These are phyloP conservation scores for Philypnodon macrostomus DNA, from an alignment of 2,797 vertebrate species.

Conservation along the genomic window DNA sequence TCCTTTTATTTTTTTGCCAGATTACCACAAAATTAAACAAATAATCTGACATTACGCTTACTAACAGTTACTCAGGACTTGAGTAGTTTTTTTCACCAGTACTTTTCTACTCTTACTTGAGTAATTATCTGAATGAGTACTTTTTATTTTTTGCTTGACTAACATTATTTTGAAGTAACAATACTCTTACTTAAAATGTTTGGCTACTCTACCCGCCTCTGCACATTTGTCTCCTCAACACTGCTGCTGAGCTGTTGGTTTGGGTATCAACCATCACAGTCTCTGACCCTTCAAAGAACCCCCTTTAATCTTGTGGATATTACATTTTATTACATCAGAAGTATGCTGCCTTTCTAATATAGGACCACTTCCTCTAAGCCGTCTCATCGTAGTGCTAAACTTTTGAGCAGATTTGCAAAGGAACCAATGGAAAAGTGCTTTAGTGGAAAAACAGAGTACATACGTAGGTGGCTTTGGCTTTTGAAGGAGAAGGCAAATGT, in stretches of 20 bases:
- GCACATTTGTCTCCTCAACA: conserved; percentile 43
- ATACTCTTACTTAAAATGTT: too few species aligned
- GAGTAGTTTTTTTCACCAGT: too few species aligned
- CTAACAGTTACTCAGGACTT: too few species aligned
- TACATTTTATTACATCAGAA: conserved; percentile 47
- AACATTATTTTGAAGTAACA: too few species aligned
- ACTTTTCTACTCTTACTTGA: too few species aligned
- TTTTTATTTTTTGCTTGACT: too few species aligned
- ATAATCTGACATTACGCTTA: too few species aligned
- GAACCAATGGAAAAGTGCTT: conserved; percentile 48
- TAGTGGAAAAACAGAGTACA: conserved; percentile 20
- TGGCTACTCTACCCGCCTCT: too few species aligned
- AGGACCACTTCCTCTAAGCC: conserved; percentile 26
- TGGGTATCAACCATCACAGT: conserved; percentile 33
- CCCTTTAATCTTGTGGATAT: conserved; percentile 37
- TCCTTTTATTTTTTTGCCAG: too few species aligned
- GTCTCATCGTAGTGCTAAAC: conserved; percentile 26
- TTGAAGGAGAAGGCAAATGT: conserved; percentile 4
- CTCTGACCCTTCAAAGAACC: conserved; percentile 22
- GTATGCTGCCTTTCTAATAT: conserved; percentile 26
- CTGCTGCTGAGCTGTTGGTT: conserved; percentile 35
- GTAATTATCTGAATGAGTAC: too few species aligned
- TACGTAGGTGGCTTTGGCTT: conserved; percentile 18
- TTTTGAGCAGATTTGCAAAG: conserved; percentile 52
- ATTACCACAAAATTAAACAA: too few species aligned